phyloP scores from a whole-genome alignment of 2,797 vertebrate species.

The Remorina albescens region DNA sequence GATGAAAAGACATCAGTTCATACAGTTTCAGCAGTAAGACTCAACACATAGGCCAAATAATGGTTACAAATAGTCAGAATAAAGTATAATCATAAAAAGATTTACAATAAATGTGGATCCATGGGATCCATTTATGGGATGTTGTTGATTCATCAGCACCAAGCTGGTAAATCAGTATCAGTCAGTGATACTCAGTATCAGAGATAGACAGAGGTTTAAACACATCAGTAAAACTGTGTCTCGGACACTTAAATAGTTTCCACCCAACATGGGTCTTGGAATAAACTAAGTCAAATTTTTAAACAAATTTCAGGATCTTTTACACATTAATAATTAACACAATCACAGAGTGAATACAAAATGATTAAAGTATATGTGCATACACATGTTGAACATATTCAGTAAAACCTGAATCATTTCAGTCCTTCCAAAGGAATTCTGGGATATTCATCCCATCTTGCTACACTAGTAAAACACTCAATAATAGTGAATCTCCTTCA shows the following conservation, averaged over 20 bases:
- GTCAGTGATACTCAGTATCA: constrained; percentile 70
- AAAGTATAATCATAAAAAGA: constrained; percentile 62
- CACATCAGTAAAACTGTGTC: constrained; percentile 51
- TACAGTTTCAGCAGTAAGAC: constrained; percentile 33
- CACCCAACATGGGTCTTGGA: constrained; percentile 65
- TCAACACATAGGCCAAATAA: constrained; percentile 55
- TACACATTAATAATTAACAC: constrained; percentile 33
- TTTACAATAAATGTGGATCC: constrained; percentile 73
- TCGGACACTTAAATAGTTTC: constrained; percentile 49
- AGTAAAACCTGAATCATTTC: constrained; percentile 62
- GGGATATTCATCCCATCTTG: constrained; percentile 43
- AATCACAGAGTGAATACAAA: constrained; percentile 32
- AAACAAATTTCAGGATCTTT: constrained; percentile 49
- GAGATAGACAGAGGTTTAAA: constrained; percentile 37
- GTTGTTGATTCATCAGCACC: constrained; percentile 49
- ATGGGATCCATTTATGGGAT: constrained; percentile 70
- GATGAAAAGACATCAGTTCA: constrained; percentile 66
- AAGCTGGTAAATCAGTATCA: constrained; percentile 49
- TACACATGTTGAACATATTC: constrained; percentile 59
- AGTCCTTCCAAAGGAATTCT: constrained; percentile 62
- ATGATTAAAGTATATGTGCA: constrained; percentile 6
- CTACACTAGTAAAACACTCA: constrained; percentile 26
- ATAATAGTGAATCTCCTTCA: constrained; percentile 40
- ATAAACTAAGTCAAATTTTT: too few relatives aligned
- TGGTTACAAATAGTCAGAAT: constrained; percentile 62